Percentiles rank a stretch among this genome's conserved stretches.
These are phyloP conservation scores for Diaprepes abbreviatus DNA, from an alignment of 2,888 invertebrate species.

Conservation along the genomic window DNA sequence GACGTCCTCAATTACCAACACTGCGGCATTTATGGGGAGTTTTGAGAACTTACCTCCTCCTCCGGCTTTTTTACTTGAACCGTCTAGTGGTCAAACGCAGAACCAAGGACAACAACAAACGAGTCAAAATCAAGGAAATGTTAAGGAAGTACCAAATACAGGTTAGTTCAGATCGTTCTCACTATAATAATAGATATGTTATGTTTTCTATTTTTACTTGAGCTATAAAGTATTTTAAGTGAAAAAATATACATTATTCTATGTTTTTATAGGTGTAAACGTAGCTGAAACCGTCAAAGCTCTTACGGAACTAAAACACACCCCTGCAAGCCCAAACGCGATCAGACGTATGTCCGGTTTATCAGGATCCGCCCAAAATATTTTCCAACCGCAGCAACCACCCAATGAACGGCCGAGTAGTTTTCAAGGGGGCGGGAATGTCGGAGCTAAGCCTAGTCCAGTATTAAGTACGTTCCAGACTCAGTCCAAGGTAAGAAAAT, in stretches of 20 bases:
- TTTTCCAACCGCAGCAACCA: slow-evolving; percentile 55
- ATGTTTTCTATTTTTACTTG: too few species aligned
- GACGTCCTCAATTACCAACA: slow-evolving; percentile 77
- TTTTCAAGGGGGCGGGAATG: slow-evolving; percentile 51
- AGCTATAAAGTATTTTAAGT: too few species aligned
- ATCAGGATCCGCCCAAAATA: slow-evolving; percentile 63
- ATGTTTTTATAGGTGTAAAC: slow-evolving; percentile 69
- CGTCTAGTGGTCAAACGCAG: slow-evolving; percentile 37
- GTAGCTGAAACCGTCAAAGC: slow-evolving; percentile 91
- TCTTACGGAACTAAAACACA: slow-evolving; percentile 86
- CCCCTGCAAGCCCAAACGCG: slow-evolving; percentile 87
- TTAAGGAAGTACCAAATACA: slow-evolving; percentile 26
- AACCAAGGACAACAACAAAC: slow-evolving; percentile 1
- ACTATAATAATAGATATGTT: too few species aligned
- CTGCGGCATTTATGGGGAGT: slow-evolving; percentile 65
- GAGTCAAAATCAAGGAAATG: not conserved
- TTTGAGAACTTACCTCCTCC: slow-evolving; percentile 77
- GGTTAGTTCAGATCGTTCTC: slow-evolving; percentile 21
- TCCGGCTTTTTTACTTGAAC: slow-evolving; percentile 81
- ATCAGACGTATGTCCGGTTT: slow-evolving; percentile 71
- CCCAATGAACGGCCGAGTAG: slow-evolving; percentile 36
- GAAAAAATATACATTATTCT: too few species aligned
- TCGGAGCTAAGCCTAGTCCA: slow-evolving; percentile 52
- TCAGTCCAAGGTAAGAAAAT: slow-evolving; percentile 54
- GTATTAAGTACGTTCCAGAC: slow-evolving; percentile 65